Base-by-base conservation (phyloP, 2,888 invertebrate species). In the Busseola fusca region DNA sequence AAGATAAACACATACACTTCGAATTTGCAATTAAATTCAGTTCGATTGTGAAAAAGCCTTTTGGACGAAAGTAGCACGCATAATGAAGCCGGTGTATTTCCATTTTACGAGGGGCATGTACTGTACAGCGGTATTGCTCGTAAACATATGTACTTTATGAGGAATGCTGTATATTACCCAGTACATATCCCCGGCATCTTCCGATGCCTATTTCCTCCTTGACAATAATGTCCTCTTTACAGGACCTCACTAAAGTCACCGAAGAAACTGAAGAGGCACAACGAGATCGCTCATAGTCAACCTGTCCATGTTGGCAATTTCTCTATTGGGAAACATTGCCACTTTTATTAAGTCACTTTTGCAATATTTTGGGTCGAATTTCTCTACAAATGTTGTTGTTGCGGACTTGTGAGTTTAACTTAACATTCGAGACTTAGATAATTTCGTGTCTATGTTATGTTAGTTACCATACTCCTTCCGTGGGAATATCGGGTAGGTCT, bases 141-240 rank as follows among this genome's bases (percentile, higher is more conserved):
- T 93, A 93, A 93, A 93, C 90, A 90, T 91, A 88, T 87, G 88
- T 90, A 88, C 87, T 93, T 93, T 92, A 92, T 87, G 91, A 90
- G 72, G 57, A 82, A 75, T 72, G 50, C 57, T 69, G 58, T 69
- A 45, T 54, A 60, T 59, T 58, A 57, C 45, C 52, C 56, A 57
- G 79, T 54, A 66, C 48, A 40, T 71, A 62, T 56, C 52, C 48
- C 67, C 45, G 69, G 59, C 64, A 60, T 67, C 72, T 70, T 72
- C 69, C 65, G 72, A 72, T 76, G 69, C 63, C 64, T 72, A 64
- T 76, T 74, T 62, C 37, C 69, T 72, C 58, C 57, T 69, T 42
- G n/a, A 50, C 34, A 62, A 72, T 74, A 72, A 79, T 72, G 56
- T 64, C 27, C 64, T 59, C 60, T 80, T 58, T 30, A 66, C 56